Evolutionary conservation across 2,113 vertebrate species (phyloP), one percentile per base, ranked within the genome.

Genomic region (Nipponia nippon): DNA sequence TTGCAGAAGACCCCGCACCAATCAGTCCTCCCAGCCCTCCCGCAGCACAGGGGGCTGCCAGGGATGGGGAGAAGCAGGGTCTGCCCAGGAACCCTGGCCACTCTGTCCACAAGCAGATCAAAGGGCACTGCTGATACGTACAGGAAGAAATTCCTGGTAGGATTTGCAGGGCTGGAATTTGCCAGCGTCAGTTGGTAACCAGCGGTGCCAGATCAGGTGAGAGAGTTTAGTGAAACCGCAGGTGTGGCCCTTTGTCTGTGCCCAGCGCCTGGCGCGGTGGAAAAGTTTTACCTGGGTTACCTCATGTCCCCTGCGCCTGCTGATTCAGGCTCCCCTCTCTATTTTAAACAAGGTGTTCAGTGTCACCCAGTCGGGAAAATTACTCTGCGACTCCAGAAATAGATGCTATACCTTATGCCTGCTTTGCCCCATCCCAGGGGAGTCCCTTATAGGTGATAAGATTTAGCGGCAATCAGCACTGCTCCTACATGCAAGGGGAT

Each of bases 121-220:
- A 93, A 92, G 69, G 69, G 47, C 49, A 40, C 22, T 77, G 83
- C 32, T 89, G 61, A 38, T 73, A 69, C 0, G 0, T 42, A 61
- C 47, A 89, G 38, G 80, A 96, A 80, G 72, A 87, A 89, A 95
- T 93, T 95, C 91, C 95, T 93, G 49, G 83, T 89, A 87, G 87
- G 85, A 95, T 95, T 96, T 96, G 52, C 71, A 81, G 55, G 73
- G 59, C 38, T 92, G 87, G 85, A 96, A 95, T 96, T 87, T 80
- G 59, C 69, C 82, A 83, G 66, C 1, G 0, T 95, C 89, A 72
- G 32, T 89, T 50, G 5, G 44, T n/a, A 96, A 89, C n/a, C 76
- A 87, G 89, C 16, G 7, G 36, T 87, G 92, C 70, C 50, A 62
- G 95, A 92, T 90, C 85, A 94, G 93, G 93, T 96, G 87, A 95